Conservation (phyloP, 2,797 vertebrate genomes). For the Chelon labrosus region DNA sequence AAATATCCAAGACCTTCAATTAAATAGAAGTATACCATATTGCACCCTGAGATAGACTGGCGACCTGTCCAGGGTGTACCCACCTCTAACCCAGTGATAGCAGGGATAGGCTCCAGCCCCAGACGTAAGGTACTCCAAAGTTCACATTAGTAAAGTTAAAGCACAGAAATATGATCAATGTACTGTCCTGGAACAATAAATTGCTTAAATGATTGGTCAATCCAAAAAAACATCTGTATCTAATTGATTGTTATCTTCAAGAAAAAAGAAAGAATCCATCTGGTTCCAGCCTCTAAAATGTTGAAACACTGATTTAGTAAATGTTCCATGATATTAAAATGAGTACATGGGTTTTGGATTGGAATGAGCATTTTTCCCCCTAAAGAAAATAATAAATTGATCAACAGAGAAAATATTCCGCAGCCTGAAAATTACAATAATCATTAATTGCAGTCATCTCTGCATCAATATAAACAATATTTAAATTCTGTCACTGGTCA, state of each 20-base stretch:
- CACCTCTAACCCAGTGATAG: no score
- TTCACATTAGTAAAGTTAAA: background rate
- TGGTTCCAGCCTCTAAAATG: background rate
- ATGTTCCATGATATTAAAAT: background rate
- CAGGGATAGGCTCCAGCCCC: no score
- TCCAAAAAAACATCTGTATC: background rate
- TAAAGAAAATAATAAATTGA: no score
- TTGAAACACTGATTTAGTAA: background rate
- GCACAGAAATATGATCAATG: background rate
- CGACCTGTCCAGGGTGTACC: no score
- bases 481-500: background rate
- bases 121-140: no score
- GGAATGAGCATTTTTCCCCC: no score
- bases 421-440: background rate
- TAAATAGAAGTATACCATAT: no score
- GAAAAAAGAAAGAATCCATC: no score
- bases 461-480: background rate
- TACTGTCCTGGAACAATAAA: background rate
- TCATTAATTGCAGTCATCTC: background rate
- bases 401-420: background rate
- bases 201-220: background rate
- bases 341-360: background rate
- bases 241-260: no score
- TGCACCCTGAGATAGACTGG: no score
- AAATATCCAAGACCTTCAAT: background rate